These are phyloP conservation scores for Helicolenus hilgendorfi DNA, from an alignment of 2,797 vertebrate species.

Conservation along the genomic window DNA sequence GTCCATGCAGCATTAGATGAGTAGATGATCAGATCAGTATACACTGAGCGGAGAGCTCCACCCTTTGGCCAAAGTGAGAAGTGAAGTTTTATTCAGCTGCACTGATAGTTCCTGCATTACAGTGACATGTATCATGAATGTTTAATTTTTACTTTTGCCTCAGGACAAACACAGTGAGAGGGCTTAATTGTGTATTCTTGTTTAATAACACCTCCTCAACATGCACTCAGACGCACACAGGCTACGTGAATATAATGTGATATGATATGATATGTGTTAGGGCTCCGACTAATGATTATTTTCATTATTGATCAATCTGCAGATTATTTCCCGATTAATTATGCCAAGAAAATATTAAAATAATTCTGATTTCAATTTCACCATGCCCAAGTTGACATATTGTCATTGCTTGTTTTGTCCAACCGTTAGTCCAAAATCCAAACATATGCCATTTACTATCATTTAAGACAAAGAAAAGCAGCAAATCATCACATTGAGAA, in stretches of 20 bases:
- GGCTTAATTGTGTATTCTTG: slow-evolving; percentile 48
- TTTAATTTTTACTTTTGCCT: slow-evolving; percentile 46
- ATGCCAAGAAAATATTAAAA: background rate
- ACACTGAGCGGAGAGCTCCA: slow-evolving; percentile 45
- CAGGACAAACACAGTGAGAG: slow-evolving; percentile 50
- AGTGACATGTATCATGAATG: background rate
- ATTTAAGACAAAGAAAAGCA: background rate
- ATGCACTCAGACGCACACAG: background rate
- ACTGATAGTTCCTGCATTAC: background rate
- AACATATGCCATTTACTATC: background rate
- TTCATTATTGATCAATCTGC: background rate
- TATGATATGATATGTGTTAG: background rate
- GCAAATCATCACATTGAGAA: background rate
- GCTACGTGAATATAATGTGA: background rate
- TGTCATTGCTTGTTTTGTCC: background rate
- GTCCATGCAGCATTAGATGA: background rate
- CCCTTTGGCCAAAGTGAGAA: slow-evolving; percentile 54
- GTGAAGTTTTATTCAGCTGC: background rate
- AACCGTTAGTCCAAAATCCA: background rate
- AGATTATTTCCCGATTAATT: background rate
- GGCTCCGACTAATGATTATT: background rate
- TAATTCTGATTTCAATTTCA: background rate
- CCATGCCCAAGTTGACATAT: background rate
- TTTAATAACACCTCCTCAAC: slow-evolving; percentile 62
- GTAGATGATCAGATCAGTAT: background rate